Conservation (phyloP, 2,797 vertebrate species). For the Tapera naevia region DNA sequence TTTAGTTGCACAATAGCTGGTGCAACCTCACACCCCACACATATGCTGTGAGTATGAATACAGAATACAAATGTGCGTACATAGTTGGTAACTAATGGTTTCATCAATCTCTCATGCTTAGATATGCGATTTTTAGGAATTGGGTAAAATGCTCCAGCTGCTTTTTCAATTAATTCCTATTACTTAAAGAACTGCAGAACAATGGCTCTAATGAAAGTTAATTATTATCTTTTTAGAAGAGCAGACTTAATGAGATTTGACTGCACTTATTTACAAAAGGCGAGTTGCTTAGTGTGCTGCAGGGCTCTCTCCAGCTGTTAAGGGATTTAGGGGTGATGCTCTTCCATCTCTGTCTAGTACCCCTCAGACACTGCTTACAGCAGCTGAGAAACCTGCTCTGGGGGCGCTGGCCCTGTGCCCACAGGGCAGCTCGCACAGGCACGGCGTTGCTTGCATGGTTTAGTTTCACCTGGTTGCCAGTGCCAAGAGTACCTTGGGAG, state of each 20-base stretch:
- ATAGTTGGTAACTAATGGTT: not conserved
- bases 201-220: not conserved
- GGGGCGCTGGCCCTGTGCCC: fast-evolving
- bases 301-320: not conserved
- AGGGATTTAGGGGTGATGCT: not conserved
- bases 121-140: not conserved
- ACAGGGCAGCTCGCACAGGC: not conserved
- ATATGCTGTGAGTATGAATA: fast-evolving
- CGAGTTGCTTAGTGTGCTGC: not conserved
- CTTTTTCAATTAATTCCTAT: not conserved
- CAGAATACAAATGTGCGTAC: not conserved
- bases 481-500: not conserved
- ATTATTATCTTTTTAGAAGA: not conserved
- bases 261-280: not conserved
- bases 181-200: not conserved
- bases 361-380: not conserved
- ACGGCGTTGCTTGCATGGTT: too few relatives aligned
- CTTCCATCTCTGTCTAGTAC: not conserved
- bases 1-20: not conserved
- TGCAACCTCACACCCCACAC: not conserved
- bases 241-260: not conserved
- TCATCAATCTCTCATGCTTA: not conserved
- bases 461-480: fast-evolving
- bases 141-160: not conserved
- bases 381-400: not conserved